phyloP scores from a whole-genome alignment of 2,113 vertebrate genomes.

The Brachypodius melanocephalos region DNA sequence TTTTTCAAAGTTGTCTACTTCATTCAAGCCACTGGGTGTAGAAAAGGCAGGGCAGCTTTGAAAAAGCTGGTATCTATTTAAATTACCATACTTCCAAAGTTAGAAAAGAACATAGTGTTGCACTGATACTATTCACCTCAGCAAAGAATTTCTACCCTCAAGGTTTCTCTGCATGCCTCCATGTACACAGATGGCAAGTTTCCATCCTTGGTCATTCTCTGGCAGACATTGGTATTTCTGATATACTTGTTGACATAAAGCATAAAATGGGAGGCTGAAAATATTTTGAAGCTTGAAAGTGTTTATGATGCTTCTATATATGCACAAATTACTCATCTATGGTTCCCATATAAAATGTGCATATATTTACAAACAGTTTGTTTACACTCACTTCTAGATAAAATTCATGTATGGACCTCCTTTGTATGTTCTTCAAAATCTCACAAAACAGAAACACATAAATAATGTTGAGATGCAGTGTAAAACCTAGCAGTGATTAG shows the following conservation, averaged over 20 bases:
- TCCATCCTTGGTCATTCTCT: constrained; percentile 1
- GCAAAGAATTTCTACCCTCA: background rate
- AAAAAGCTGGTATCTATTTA: background rate
- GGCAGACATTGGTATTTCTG: background rate
- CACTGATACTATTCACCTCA: background rate
- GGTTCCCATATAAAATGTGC: background rate
- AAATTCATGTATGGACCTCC: background rate
- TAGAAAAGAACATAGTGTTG: background rate
- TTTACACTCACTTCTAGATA: background rate
- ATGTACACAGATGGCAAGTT: background rate
- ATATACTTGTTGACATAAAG: background rate
- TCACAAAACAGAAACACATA: background rate
- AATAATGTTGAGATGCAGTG: background rate
- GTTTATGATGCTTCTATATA: background rate
- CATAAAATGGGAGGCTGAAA: background rate
- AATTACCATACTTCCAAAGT: background rate
- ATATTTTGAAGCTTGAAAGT: background rate
- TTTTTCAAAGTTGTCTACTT: background rate
- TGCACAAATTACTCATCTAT: background rate
- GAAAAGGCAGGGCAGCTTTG: background rate
- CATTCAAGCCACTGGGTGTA: background rate
- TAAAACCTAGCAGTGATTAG: background rate
- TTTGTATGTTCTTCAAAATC: background rate
- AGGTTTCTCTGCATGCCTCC: background rate
- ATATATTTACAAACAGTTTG: background rate